phyloP scores from a whole-genome alignment of 2,888 invertebrate genomes.

The Meta bourneti region DNA sequence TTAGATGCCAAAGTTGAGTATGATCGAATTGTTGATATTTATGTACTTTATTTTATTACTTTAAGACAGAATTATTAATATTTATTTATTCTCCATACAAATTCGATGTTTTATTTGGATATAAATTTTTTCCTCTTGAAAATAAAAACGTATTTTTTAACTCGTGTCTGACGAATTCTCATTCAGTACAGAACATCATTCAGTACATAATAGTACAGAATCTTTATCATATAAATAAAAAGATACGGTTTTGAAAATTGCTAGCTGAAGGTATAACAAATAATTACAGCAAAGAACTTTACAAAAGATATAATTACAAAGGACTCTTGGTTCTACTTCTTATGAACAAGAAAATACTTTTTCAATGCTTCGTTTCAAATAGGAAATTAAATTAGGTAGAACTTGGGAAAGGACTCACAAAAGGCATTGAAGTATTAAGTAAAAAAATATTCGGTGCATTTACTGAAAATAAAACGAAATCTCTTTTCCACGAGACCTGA shows the following conservation, averaged over 20 bases:
- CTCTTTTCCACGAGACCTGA: conserved; percentile 35
- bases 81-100: not conserved
- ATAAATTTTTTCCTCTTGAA: not conserved
- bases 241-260: not conserved
- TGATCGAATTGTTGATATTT: too few relatives aligned
- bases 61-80: too few relatives aligned
- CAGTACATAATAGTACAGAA: too few relatives aligned
- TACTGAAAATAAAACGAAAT: conserved; percentile 23
- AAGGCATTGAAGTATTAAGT: conserved; percentile 38
- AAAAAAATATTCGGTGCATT: conserved; percentile 8
- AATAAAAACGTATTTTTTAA: too few relatives aligned
- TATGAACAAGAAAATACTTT: not conserved
- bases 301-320: not conserved
- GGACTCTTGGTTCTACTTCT: not conserved
- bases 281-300: not conserved
- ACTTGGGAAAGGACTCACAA: not conserved
- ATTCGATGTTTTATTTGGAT: not conserved
- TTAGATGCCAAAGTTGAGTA: too few relatives aligned
- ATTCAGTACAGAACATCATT: too few relatives aligned
- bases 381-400: conserved; percentile 30
- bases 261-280: not conserved
- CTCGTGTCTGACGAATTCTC: too few relatives aligned
- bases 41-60: too few relatives aligned
- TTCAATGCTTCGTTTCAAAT: not conserved
- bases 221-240: not conserved